Conservation (phyloP, 2,113 vertebrate genomes). For the Glaucidium brasilianum region DNA sequence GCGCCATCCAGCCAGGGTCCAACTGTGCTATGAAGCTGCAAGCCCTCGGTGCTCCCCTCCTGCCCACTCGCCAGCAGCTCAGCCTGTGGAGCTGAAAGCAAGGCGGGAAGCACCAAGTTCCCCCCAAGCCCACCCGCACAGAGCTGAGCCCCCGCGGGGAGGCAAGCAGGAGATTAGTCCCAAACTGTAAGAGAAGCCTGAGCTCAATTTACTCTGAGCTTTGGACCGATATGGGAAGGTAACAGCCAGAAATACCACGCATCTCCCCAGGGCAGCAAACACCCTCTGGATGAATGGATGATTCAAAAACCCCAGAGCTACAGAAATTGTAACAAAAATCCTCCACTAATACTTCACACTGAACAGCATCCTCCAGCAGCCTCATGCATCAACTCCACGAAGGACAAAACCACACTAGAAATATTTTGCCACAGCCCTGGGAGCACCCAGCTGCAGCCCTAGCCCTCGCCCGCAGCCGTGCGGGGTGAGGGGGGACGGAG, state of each 20-base stretch:
- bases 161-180: background rate
- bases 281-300: fast-evolving
- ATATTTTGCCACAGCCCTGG: fast-evolving
- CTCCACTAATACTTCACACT: background rate
- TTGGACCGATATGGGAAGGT: fast-evolving
- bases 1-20: background rate
- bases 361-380: background rate
- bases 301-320: background rate
- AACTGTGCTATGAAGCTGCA: fast-evolving
- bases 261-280: background rate
- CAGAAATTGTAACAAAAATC: background rate
- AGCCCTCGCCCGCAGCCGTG: background rate
- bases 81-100: fast-evolving
- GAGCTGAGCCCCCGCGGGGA: background rate
- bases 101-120: fast-evolving
- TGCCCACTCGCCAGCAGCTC: background rate
- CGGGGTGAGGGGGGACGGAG: background rate
- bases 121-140: fast-evolving
- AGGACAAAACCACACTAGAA: background rate
- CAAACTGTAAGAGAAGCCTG: background rate
- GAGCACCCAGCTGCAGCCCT: background rate
- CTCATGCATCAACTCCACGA: fast-evolving
- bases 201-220: background rate
- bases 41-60: background rate
- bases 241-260: background rate